Evolutionary conservation across 2,113 vertebrate species (phyloP).

Genomic region (Zosterops pallidus): DNA sequence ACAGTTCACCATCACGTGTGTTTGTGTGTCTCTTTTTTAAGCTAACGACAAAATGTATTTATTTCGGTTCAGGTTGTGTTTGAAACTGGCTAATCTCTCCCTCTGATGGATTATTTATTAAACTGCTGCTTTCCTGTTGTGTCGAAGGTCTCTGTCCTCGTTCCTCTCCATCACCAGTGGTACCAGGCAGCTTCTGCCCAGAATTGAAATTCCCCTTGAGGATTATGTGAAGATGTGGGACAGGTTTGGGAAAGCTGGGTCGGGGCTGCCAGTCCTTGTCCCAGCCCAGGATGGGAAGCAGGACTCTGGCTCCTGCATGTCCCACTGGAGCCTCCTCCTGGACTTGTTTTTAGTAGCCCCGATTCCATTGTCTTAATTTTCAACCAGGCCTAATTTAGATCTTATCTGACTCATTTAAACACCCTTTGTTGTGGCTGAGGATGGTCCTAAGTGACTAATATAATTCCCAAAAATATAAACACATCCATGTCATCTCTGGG

Average conservation of each 20-base stretch:
- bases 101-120: conserved; percentile 62
- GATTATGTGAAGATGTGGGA: too few species aligned
- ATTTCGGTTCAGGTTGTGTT: conserved; percentile 40
- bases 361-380: not conserved
- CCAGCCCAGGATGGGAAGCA: not conserved
- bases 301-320: not conserved
- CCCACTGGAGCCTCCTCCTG: not conserved
- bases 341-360: not conserved
- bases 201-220: not conserved
- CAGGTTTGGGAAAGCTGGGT: not conserved
- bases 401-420: not conserved
- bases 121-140: conserved; percentile 62
- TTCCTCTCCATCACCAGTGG: not conserved
- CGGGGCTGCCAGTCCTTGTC: not conserved
- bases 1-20: not conserved
- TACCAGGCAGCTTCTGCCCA: not conserved
- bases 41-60: not conserved
- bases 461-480: not conserved
- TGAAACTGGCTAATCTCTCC: conserved; percentile 41
- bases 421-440: not conserved
- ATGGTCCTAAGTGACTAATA: not conserved
- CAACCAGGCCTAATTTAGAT: not conserved
- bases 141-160: not conserved
- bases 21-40: not conserved
- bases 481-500: not conserved